Base-by-base conservation (phyloP, 2,797 vertebrate species). In the Oreonectes daqikongensis region DNA sequence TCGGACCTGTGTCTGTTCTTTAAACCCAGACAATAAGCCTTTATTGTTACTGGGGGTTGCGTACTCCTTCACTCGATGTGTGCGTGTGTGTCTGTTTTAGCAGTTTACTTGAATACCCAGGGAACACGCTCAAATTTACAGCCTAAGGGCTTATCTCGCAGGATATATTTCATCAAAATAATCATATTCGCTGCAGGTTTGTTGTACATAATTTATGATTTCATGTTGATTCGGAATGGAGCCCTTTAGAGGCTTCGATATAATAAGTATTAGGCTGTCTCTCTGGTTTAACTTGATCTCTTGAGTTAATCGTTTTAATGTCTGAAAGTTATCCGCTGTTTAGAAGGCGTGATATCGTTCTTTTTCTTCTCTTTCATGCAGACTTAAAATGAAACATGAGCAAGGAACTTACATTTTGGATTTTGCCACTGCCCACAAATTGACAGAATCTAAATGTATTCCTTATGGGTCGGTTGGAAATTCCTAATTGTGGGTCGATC, bases 71-170 rank as follows among this genome's bases (percentile, higher is more conserved):
- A 79, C 69, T 80, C 67, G 15, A 71, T 78, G 86, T 87, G 85
- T 72, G 84, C 79, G 79, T 63, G 44, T 78, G 30, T 32, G 32
- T 87, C 86, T 89, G 88, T 73, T 89, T 89, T 89, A 85, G 72
- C 69, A 83, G 74, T 88, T 86, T 87, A 69, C 77, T 78, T 30
- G 63, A 69, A 80, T 72, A 80, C 70, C 61, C 44, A 22, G 76
- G 81, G 79, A 82, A 38, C 67, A 15, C 79, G 57, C n/a, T 40
- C 32, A 66, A 80, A 83, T 85, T 85, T 86, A 84, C 53, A 76
- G 71, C 81, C 73, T 75, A 55, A 14, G 80, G 46, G 69, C 78
- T 81, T 79, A 84, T 85, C 69, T 64, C n/a, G 60, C 79, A 72
- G 77, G 75, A 80, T 80, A 77, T 80, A 75, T 84, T 85, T 85